Evolutionary conservation across 2,888 invertebrate species (phyloP).

Genomic region (Acanthosepion lycidas): DNA sequence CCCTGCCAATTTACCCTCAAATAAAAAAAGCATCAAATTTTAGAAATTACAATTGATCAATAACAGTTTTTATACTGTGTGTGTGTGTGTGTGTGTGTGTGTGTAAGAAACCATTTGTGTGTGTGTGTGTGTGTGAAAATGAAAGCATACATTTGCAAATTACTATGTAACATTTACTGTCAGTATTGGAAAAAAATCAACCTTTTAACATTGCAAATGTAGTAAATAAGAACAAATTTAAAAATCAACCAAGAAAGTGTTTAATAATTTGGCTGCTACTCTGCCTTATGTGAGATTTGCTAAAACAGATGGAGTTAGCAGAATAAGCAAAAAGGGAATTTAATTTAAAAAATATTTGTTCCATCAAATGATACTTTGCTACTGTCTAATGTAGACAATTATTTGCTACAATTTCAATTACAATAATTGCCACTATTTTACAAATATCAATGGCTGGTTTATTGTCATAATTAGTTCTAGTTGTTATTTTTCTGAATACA

Average conservation of each 20-base stretch:
- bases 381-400: neutral
- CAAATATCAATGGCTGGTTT: neutral
- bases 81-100: too few species aligned
- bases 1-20: neutral
- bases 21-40: neutral
- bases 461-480: conserved; percentile 7
- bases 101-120: too few species aligned
- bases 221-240: too few species aligned
- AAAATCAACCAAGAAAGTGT: too few species aligned
- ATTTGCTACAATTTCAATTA: neutral
- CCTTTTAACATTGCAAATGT: neutral
- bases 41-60: neutral
- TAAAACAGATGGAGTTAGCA: too few species aligned
- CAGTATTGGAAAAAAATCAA: neutral
- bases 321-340: too few species aligned
- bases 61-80: neutral
- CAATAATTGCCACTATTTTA: neutral
- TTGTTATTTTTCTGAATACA: neutral
- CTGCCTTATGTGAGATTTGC: too few species aligned
- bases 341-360: neutral
- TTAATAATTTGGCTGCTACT: too few species aligned
- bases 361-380: neutral
- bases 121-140: too few species aligned
- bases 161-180: neutral
- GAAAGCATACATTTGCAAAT: neutral